Percentiles rank a stretch among this genome's conserved stretches.
phyloP scores from a whole-genome alignment of 2,797 vertebrate genomes.

The Crax fasciolata region DNA sequence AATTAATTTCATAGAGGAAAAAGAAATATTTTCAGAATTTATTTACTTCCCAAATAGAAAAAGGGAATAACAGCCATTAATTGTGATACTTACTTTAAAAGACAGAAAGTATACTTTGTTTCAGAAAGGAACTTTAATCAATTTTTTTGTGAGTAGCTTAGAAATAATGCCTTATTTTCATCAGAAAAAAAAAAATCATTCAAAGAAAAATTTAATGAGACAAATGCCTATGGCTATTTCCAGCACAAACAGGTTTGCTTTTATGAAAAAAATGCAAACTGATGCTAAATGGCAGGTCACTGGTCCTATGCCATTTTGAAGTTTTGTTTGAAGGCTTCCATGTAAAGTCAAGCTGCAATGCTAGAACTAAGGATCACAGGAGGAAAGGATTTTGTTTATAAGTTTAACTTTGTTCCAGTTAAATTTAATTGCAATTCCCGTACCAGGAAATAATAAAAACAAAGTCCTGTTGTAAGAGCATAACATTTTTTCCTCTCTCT shows the following conservation, averaged over 20 bases:
- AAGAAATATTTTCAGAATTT: background rate
- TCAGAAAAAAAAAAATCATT: conserved; percentile 57
- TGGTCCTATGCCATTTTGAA: background rate
- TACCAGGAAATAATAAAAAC: background rate
- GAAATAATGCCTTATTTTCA: conserved; percentile 70
- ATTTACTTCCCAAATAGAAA: conserved; percentile 14
- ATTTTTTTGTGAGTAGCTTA: background rate
- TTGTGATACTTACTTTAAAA: background rate
- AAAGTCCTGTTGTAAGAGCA: accelerated
- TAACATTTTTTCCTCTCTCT: background rate
- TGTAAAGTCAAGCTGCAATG: background rate
- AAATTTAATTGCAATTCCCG: background rate
- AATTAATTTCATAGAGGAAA: background rate
- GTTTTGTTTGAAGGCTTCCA: background rate
- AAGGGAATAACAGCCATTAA: background rate
- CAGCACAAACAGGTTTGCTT: conserved; percentile 29
- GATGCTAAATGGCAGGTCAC: conserved; percentile 27
- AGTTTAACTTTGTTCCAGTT: background rate
- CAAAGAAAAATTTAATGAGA: conserved; percentile 67
- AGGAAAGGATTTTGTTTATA: background rate
- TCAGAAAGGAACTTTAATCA: conserved; percentile 54
- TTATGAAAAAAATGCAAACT: conserved; percentile 21
- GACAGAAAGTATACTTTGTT: conserved; percentile 42
- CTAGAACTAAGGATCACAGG: background rate
- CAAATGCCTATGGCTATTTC: conserved; percentile 46